Evolutionary conservation across 1,140 invertebrate genomes (phyloP), one percentile per base, ranked within the genome.

Genomic region (Zaprionus nigranus): DNA sequence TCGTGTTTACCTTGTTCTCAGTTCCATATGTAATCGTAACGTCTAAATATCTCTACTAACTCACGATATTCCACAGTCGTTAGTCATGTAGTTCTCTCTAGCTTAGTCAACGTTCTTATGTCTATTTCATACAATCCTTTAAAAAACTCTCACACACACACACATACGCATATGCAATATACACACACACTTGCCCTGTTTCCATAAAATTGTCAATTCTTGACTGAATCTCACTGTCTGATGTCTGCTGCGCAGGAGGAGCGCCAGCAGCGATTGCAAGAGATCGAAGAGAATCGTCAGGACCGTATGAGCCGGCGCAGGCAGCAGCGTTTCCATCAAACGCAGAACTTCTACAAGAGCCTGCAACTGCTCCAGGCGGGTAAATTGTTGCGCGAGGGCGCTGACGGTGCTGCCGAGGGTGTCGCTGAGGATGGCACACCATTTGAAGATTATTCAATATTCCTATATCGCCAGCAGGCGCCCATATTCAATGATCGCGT

Each of bases 401-500:
- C 93, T 58, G 94, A 94, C 46, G 94, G 93, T 74, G 91, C 92
- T 40, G 58, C 51, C 12, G 81, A 81, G 43, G 83, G 83, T 12
- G 67, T 88, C 53, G 84, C 84, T 28, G 84, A 87, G 61, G 81
- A 92, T 64, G 92, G 92, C 51, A 92, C 90, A 71, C 94, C 95
- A 34, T 96, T 96, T 85, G 95, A 96, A 92, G 96, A 97, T 93
- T 96, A 96, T 92, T 96, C 95, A 49, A 94, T 96, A 82, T 96
- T 95, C 92, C 93, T 96, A 40, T 96, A 96, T 92, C 94, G 96
- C 40, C 95, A 96, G 93, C 96, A 95, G 40, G 96, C 96, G 4
- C 95, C 95, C 2, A 94, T 96, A 92, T 96, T 97, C 92, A 95
- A 96, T 93, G 95, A 96, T 93, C 94, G 96, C 70, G 95, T 96